Conservation (phyloP, 2,797 vertebrate species). For the Mus caroli region DNA sequence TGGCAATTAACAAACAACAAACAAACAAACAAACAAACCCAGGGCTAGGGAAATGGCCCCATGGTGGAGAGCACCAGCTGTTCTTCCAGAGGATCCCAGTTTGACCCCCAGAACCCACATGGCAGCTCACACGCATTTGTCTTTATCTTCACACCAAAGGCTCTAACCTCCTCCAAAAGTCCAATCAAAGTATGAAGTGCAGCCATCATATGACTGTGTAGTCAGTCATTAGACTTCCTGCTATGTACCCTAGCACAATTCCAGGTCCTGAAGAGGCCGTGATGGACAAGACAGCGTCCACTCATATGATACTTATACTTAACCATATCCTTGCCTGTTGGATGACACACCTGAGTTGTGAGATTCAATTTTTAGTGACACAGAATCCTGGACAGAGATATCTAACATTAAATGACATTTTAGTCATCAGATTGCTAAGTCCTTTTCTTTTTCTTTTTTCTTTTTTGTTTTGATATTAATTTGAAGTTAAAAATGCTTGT, state of each 20-base stretch:
- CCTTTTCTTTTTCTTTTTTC: background rate
- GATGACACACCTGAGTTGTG: background rate
- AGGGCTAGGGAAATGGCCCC: too few relatives aligned
- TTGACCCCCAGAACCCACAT: too few relatives aligned
- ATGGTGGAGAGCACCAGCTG: too few relatives aligned
- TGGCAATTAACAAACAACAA: too few relatives aligned
- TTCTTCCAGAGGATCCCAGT: too few relatives aligned
- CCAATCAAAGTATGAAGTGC: background rate
- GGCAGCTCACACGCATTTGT: background rate
- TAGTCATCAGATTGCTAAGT: constrained; percentile 23
- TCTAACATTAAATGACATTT: constrained; percentile 36
- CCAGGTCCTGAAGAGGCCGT: background rate
- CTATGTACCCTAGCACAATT: background rate
- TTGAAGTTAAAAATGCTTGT: background rate
- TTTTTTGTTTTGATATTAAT: background rate
- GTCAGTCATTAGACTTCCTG: background rate
- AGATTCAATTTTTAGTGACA: constrained; percentile 19
- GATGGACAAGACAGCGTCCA: background rate
- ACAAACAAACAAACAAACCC: too few relatives aligned
- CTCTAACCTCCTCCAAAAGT: background rate
- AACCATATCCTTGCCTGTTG: background rate
- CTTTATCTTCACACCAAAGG: background rate
- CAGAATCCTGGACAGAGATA: constrained; percentile 11
- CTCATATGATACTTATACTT: background rate
- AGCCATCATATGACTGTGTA: background rate